phyloP scores from a whole-genome alignment of 1,140 invertebrate species.

The Gonatopus flavifemur region DNA sequence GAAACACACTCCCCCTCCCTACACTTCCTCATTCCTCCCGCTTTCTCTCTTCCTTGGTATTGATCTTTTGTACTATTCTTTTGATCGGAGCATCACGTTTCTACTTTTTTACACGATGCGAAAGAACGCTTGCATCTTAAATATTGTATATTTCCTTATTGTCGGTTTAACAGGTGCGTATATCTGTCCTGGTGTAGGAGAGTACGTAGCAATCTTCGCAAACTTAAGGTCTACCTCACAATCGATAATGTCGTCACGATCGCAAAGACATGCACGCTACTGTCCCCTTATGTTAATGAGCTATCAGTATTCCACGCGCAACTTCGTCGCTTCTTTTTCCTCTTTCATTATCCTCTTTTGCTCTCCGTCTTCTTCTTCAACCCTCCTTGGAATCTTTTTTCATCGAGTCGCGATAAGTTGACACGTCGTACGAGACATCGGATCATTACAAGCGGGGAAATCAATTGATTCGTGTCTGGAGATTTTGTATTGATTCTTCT shows the following conservation, averaged over 20 bases:
- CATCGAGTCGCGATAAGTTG: no score
- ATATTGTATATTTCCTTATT: constrained; percentile 35
- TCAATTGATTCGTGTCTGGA: no score
- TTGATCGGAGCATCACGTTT: not conserved
- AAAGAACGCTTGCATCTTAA: constrained; percentile 31
- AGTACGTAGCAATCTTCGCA: constrained; percentile 19
- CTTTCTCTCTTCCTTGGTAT: constrained; percentile 24
- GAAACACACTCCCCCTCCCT: constrained; percentile 6
- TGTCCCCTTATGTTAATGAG: constrained; percentile 51
- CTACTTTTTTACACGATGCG: not conserved
- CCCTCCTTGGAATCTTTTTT: not conserved
- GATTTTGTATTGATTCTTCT: no score
- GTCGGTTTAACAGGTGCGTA: constrained; percentile 33
- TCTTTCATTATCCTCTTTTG: constrained; percentile 18
- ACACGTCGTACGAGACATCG: no score
- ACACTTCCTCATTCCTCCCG: not conserved
- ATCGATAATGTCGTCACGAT: constrained; percentile 57
- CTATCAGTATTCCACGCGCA: constrained; percentile 50
- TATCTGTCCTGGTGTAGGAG: no score
- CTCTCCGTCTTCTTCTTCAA: not conserved
- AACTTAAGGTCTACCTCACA: constrained; percentile 30
- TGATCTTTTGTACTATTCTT: constrained; percentile 25
- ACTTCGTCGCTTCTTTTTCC: constrained; percentile 23
- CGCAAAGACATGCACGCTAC: constrained; percentile 44
- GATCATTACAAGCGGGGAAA: no score